phyloP scores from a whole-genome alignment of 2,797 vertebrate genomes.

The Zenarchopterus dispar region DNA sequence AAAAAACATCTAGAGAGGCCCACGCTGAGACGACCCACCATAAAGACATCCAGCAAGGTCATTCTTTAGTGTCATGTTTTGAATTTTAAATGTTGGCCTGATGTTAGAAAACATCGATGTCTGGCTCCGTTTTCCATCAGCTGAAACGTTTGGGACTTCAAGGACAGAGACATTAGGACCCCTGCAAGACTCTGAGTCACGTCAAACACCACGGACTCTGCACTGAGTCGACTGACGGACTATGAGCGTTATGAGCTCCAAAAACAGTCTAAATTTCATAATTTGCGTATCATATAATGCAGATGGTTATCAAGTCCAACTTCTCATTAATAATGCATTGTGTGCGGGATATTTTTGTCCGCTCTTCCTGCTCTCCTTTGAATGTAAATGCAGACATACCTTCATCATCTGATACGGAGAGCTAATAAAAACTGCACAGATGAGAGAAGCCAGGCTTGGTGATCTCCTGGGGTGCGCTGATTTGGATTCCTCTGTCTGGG shows the following conservation, averaged over 20 bases:
- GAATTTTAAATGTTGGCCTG: constrained; percentile 9
- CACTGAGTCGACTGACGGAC: not conserved
- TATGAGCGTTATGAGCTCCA: not conserved
- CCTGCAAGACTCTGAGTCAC: not conserved
- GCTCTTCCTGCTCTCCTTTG: constrained; percentile 4
- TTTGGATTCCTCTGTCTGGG: constrained; percentile 44
- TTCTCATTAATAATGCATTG: constrained; percentile 2
- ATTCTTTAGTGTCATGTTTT: constrained; percentile 18
- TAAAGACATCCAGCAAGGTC: not conserved
- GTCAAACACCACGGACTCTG: not conserved
- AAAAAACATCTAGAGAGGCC: too few species aligned
- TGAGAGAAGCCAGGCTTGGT: constrained; percentile 9
- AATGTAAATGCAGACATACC: too few species aligned
- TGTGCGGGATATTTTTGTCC: constrained; percentile 50
- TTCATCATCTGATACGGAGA: constrained; percentile 3
- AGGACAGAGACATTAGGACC: constrained; percentile 46
- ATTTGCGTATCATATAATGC: constrained; percentile 51
- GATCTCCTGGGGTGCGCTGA: constrained; percentile 31
- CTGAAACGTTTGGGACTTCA: constrained; percentile 22
- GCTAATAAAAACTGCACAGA: constrained; percentile 16
- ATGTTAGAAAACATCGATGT: constrained; percentile 40
- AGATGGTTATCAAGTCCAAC: constrained; percentile 61
- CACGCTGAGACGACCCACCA: too few species aligned
- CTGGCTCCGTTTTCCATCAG: constrained; percentile 44
- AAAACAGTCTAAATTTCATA: too few species aligned